A percentile compares a stretch with the other conserved stretches of the same genome.
Conservation (phyloP, 2,888 invertebrate genomes). For the Dysmachus trigonus region DNA sequence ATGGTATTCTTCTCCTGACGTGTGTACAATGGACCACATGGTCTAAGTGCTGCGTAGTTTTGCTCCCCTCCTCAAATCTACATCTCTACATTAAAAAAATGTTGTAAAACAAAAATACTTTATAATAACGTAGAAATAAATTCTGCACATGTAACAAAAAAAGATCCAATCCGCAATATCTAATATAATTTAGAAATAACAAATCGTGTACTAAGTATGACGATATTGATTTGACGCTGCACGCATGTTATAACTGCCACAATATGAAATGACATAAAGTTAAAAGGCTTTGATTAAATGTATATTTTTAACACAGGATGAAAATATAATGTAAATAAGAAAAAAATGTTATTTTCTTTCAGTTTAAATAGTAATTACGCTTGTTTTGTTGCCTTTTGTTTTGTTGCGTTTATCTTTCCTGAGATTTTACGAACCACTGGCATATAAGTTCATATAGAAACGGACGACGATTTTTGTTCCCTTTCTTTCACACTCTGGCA, state of each 20-base stretch:
- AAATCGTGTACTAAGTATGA: not conserved
- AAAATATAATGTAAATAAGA: not conserved
- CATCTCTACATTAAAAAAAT: too few species aligned
- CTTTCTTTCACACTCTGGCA: too few species aligned
- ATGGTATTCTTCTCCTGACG: too few species aligned
- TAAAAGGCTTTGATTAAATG: not conserved
- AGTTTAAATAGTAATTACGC: not conserved
- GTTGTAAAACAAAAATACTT: too few species aligned
- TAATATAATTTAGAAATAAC: not conserved
- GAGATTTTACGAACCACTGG: not conserved
- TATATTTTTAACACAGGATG: not conserved
- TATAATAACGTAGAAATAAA: not conserved
- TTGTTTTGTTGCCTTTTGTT: not conserved
- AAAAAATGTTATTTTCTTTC: not conserved
- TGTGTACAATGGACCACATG: too few species aligned
- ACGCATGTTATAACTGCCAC: not conserved
- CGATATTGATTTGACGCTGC: not conserved
- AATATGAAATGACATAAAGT: not conserved
- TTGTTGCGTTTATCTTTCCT: not conserved
- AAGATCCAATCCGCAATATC: too few species aligned
- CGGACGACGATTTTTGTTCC: too few species aligned
- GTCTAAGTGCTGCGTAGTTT: too few species aligned
- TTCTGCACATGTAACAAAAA: not conserved
- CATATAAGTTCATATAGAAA: too few species aligned
- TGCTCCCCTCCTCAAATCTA: too few species aligned